These are phyloP conservation scores for Odontesthes bonariensis DNA, from an alignment of 2,113 vertebrate species.

Conservation along the genomic window DNA sequence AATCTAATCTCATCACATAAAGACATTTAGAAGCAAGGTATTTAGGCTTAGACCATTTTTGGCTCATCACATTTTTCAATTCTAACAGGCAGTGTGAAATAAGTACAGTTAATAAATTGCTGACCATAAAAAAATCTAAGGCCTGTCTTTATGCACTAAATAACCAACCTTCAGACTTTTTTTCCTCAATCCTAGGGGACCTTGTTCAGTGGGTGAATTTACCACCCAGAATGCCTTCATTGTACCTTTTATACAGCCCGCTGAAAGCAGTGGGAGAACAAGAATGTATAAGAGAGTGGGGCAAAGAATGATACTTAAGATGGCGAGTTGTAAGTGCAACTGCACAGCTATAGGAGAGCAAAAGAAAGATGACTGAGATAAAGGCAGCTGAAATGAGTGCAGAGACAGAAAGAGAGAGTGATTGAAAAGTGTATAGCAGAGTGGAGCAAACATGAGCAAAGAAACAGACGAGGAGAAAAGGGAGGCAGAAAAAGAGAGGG, in stretches of 20 bases:
- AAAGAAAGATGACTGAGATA: conserved; percentile 49
- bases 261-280: conserved; percentile 40
- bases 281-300: conserved; percentile 37
- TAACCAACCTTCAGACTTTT: conserved; percentile 4
- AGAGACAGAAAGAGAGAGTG: conserved; percentile 44
- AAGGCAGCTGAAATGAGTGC: conserved; percentile 48
- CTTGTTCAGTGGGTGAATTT: conserved; percentile 57
- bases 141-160: conserved; percentile 22
- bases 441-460: conserved; percentile 44
- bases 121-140: background rate
- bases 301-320: conserved; percentile 31
- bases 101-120: conserved; percentile 32
- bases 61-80: conserved; percentile 50
- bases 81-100: conserved; percentile 37
- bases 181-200: conserved; percentile 12
- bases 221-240: conserved; percentile 49
- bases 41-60: conserved; percentile 56
- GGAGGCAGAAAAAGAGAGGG: background rate
- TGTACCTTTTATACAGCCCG: conserved; percentile 36
- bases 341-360: conserved; percentile 37
- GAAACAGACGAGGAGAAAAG: conserved; percentile 15
- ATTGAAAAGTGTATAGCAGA: conserved; percentile 49
- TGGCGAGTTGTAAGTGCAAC: conserved; percentile 40
- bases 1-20: conserved; percentile 69
- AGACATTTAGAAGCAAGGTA: conserved; percentile 55